Percentiles rank a stretch among this genome's conserved stretches.
phyloP scores from a whole-genome alignment of 2,113 vertebrate genomes.

The Ifrita kowaldi region DNA sequence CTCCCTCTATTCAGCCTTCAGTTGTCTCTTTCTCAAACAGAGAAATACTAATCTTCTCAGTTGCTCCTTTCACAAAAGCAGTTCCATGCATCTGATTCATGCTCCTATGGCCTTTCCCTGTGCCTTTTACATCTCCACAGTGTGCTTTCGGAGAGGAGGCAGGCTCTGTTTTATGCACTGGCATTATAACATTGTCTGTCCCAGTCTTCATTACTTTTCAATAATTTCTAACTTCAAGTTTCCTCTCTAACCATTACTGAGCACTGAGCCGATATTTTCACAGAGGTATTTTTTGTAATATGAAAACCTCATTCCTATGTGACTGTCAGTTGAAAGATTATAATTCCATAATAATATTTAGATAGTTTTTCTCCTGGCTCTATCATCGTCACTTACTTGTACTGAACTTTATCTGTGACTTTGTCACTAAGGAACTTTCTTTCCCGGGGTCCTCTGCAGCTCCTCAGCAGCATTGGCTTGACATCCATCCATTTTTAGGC shows the following conservation, averaged over 20 bases:
- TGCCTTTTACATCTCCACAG: background rate
- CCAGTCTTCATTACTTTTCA: background rate
- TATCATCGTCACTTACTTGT: background rate
- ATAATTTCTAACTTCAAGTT: background rate
- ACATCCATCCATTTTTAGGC: background rate
- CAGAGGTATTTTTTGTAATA: background rate
- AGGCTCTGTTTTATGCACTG: background rate
- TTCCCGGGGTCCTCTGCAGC: background rate
- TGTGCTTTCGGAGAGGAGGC: background rate
- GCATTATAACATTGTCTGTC: background rate
- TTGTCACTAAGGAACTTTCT: background rate
- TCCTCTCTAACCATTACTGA: background rate
- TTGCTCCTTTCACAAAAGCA: background rate
- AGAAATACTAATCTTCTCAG: background rate
- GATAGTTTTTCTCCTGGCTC: background rate
- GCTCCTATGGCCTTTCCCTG: background rate
- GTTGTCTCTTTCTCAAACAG: background rate
- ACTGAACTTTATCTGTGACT: background rate
- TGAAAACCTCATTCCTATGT: background rate
- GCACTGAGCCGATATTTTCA: background rate
- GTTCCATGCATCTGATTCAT: background rate
- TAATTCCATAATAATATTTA: background rate
- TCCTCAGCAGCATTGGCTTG: slow-evolving; percentile 16
- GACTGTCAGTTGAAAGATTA: background rate
- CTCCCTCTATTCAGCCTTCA: background rate